phyloP scores from a whole-genome alignment of 2,888 invertebrate species.

The Saturnia pavonia region DNA sequence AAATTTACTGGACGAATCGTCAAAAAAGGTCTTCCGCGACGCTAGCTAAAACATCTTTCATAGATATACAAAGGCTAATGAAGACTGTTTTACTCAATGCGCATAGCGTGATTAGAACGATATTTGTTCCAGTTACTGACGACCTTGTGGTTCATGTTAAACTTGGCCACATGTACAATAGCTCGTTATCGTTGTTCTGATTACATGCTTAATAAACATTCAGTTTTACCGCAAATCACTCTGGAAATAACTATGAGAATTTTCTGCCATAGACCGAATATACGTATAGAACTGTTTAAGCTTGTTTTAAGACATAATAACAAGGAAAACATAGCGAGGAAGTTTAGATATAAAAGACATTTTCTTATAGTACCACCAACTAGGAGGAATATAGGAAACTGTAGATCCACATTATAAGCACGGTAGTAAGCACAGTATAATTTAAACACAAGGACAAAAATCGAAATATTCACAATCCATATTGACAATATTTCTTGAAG shows the following conservation, averaged over 20 bases:
- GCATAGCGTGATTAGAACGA: not conserved
- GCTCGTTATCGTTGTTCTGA: not conserved
- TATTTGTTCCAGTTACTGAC: not conserved
- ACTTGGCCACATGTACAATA: conserved; percentile 4
- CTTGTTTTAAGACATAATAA: not conserved
- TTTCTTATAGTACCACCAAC: no score
- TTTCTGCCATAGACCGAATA: not conserved
- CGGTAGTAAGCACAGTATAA: no score
- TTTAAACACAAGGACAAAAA: no score
- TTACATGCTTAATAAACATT: conserved; percentile 11
- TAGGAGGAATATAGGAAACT: no score
- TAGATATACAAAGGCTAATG: not conserved
- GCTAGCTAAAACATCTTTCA: no score
- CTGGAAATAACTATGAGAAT: not conserved
- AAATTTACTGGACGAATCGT: no score
- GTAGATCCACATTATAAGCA: no score
- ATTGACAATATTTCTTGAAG: no score
- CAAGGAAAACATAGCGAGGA: not conserved
- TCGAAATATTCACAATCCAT: no score
- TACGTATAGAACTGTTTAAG: not conserved
- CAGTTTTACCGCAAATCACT: not conserved
- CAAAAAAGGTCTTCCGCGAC: no score
- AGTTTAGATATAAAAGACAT: no score
- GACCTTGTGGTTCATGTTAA: conserved; percentile 6
- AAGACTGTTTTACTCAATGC: no score